A percentile compares a stretch with the other conserved stretches of the same genome.
Evolutionary conservation across 2,797 vertebrate species (phyloP).

Genomic region (Lepidocolaptes lacrymiger): DNA sequence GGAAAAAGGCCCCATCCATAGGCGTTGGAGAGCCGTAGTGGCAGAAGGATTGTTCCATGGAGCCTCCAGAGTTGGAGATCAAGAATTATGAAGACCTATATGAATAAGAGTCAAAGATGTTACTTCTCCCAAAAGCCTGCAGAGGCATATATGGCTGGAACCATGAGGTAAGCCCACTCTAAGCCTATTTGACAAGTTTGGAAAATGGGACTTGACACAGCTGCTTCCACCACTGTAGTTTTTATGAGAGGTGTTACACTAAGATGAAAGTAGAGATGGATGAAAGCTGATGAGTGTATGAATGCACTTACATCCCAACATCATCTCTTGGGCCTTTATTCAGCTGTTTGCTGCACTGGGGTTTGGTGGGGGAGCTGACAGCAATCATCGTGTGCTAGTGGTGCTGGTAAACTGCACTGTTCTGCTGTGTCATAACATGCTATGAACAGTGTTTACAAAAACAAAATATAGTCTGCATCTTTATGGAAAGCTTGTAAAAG

Average conservation of each 20-base stretch:
- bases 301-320: neutral
- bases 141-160: neutral
- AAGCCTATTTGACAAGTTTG: neutral
- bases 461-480: neutral
- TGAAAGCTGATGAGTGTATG: neutral
- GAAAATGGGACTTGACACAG: neutral
- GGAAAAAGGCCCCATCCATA: neutral
- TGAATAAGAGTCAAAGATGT: neutral
- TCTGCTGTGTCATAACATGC: neutral
- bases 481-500: conserved; percentile 10
- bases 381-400: accelerated
- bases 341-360: neutral
- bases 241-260: neutral
- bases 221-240: neutral
- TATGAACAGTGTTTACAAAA: neutral
- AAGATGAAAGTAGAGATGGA: neutral
- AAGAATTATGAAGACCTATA: neutral
- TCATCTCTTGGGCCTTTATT: neutral
- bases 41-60: neutral
- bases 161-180: neutral
- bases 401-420: neutral
- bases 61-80: accelerated
- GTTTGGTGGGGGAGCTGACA: neutral
- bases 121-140: neutral
- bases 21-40: accelerated